Base-by-base conservation (phyloP, 2,113 vertebrate species). In the Bufo bufo region DNA sequence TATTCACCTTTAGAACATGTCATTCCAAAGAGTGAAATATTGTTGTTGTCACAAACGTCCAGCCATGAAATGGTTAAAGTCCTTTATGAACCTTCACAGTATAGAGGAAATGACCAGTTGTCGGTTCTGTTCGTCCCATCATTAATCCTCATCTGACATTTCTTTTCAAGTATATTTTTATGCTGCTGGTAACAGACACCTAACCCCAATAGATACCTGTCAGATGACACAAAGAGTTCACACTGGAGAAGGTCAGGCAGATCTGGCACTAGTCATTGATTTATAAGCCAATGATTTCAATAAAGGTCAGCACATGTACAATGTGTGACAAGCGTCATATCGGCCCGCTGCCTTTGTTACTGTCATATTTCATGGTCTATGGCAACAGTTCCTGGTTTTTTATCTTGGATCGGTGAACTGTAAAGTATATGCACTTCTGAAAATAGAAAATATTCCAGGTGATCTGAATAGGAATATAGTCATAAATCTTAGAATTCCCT, bases 211-310 rank as follows among this genome's bases (percentile, higher is more conserved):
- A 74, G 83, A 84, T 84, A 84, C 52, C 66, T 74, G 83, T 84
- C 83, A 84, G 66, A 71, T 72, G 83, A 84, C 66, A 84, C 83
- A 56, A 84, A 74, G 83, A 20, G 52, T 66, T 19, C n/a, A 45
- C 65, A 84, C 45, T 56, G 45, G 82, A 84, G 33, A 84, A 84
- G 83, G 83, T 72, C 83, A 84, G 7, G 52, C 65, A 58, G 83
- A 58, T 45, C 66, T 72, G 69, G 83, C 83, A 58, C 20, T 74
- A 19, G 50, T 9, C n/a, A 45, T n/a, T 84, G 43, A 84, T 58
- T 84, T 74, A 33, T 74, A 74, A 74, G 63, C 82, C 66, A 84
- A 52, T 19, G 65, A 72, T 69, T 66, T 69, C 20, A 23, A 84
- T 74, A 74, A 83, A 83, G 81, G 81, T 83, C 81, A 69, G 61